Evolutionary conservation across 2,113 vertebrate species (phyloP).

Genomic region (Odocoileus virginianus): DNA sequence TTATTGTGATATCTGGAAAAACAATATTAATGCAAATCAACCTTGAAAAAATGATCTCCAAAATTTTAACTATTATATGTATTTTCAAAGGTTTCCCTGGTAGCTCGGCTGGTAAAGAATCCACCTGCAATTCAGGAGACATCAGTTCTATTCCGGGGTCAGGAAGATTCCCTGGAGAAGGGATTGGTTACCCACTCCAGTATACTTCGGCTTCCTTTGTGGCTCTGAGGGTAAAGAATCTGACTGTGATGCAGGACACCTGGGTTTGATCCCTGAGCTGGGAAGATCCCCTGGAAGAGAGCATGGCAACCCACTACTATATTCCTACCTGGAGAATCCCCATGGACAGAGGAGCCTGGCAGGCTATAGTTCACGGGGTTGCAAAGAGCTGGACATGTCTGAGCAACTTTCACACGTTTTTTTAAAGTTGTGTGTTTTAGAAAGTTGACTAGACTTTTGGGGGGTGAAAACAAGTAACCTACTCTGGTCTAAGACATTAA

Average conservation of each 20-base stretch:
- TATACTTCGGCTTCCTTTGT: not conserved
- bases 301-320: not conserved
- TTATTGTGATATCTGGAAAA: not conserved
- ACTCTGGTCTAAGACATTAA: not conserved
- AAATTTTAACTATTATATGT: not conserved
- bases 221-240: not conserved
- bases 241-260: accelerated
- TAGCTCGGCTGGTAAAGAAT: not conserved
- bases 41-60: not conserved
- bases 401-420: not conserved
- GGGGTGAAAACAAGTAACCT: not conserved
- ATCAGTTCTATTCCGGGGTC: not conserved
- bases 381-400: not conserved
- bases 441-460: not conserved
- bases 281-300: not conserved
- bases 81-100: not conserved
- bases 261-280: not conserved
- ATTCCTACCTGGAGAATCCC: not conserved
- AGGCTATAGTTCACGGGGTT: not conserved
- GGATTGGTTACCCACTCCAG: not conserved
- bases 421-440: not conserved
- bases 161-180: not conserved
- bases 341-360: not conserved
- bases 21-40: not conserved
- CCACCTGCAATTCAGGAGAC: not conserved